Evolutionary conservation across 2,113 vertebrate species (phyloP).

Genomic region (Ictalurus punctatus): DNA sequence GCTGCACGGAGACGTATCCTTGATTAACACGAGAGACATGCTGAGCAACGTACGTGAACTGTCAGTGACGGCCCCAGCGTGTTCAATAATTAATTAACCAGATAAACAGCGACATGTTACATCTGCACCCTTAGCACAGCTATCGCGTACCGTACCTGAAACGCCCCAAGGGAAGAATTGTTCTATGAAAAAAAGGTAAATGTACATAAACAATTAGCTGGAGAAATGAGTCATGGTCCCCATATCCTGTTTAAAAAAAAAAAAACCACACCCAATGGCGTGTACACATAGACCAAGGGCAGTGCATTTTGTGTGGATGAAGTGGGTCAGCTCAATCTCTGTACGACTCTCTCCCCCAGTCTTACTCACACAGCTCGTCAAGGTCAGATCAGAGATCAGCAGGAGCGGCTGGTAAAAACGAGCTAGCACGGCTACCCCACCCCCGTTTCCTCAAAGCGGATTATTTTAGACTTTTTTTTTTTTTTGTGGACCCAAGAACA

Average conservation of each 20-base stretch:
- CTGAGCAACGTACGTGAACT: constrained; percentile 1
- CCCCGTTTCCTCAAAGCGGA: neutral
- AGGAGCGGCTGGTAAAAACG: neutral
- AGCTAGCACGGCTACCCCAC: neutral
- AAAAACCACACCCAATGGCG: neutral
- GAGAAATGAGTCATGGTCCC: neutral
- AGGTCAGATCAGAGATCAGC: constrained; percentile 59
- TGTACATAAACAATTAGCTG: neutral
- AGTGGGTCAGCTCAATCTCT: constrained; percentile 64
- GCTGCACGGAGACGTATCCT: neutral
- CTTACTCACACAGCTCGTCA: constrained; percentile 51
- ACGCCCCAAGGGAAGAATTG: constrained; percentile 13
- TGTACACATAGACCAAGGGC: constrained; percentile 43
- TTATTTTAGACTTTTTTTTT: neutral
- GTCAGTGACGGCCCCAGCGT: constrained; percentile 28
- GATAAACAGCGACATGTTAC: constrained; percentile 55
- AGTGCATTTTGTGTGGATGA: constrained; percentile 55
- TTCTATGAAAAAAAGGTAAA: neutral
- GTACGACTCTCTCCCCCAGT: constrained; percentile 50
- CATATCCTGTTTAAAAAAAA: neutral
- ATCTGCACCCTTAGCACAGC: constrained; percentile 58
- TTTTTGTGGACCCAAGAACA: neutral
- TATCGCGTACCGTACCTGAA: constrained; percentile 36
- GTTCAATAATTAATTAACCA: constrained; percentile 55
- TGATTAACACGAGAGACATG: constrained; percentile 13